These are phyloP conservation scores for Hofmannophila pseudospretella DNA, from an alignment of 2,888 invertebrate genomes.

Conservation along the genomic window DNA sequence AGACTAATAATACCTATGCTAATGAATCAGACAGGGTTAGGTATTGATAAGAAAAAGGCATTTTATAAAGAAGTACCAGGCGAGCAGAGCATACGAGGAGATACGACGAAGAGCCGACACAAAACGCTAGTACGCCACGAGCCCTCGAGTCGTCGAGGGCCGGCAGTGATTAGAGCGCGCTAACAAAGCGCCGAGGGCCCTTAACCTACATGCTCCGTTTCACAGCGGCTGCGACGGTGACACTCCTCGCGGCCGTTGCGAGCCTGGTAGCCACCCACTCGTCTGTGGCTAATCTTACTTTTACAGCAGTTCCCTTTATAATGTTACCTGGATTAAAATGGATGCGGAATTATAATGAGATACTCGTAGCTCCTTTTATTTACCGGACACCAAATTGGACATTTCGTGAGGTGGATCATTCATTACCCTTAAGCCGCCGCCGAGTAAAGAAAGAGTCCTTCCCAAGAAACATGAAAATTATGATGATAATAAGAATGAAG, in stretches of 20 bases:
- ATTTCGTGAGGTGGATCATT: too few species aligned
- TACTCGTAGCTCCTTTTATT: too few species aligned
- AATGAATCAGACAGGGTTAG: too few species aligned
- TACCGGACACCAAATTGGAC: too few species aligned
- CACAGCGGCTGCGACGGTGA: conserved; percentile 55
- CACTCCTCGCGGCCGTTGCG: conserved; percentile 55
- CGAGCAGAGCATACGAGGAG: conserved; percentile 37
- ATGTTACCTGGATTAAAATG: neutral
- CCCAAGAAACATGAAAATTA: too few species aligned
- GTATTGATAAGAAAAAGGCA: too few species aligned
- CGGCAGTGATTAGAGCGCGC: conserved; percentile 75
- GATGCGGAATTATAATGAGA: neutral
- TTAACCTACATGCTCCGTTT: conserved; percentile 77
- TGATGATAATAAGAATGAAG: too few species aligned
- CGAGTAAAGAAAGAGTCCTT: too few species aligned
- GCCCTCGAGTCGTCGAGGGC: conserved; percentile 64
- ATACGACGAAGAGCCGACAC: conserved; percentile 55
- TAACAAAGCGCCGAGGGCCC: conserved; percentile 71
- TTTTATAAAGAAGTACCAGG: too few species aligned
- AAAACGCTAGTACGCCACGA: conserved; percentile 68
- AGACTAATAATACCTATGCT: too few species aligned
- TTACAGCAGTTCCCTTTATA: conserved; percentile 8
- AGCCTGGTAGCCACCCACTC: conserved; percentile 46
- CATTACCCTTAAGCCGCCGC: too few species aligned
- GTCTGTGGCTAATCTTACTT: conserved; percentile 49